Evolutionary conservation across 2,113 vertebrate genomes (phyloP).

Genomic region (Burhinus oedicnemus): DNA sequence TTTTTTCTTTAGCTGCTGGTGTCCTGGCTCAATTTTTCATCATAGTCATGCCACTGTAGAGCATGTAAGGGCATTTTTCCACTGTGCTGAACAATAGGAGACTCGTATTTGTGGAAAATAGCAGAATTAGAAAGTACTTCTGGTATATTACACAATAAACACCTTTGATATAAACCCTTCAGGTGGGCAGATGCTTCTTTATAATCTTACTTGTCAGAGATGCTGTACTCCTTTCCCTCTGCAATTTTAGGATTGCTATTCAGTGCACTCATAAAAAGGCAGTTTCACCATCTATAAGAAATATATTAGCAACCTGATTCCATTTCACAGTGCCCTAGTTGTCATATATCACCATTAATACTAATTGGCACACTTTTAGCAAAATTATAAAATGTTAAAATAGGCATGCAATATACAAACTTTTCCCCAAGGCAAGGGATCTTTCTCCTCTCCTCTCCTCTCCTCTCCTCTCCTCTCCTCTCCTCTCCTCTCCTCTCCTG

Average conservation of each 20-base stretch:
- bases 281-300: background rate
- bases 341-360: background rate
- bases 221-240: background rate
- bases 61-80: background rate
- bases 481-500: background rate
- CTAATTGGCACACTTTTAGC: background rate
- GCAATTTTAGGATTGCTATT: background rate
- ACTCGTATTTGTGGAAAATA: background rate
- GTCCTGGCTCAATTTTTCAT: background rate
- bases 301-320: background rate
- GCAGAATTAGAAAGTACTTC: constrained; percentile 1
- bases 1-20: background rate
- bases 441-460: background rate
- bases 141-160: background rate
- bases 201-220: background rate
- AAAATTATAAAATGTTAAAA: background rate
- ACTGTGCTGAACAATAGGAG: background rate
- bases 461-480: background rate
- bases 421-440: too few relatives aligned
- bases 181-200: background rate
- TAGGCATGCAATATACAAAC: background rate
- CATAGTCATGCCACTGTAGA: background rate
- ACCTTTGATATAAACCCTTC: background rate
- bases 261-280: background rate
- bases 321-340: background rate